Percentiles rank a stretch among this genome's conserved stretches.
These are phyloP conservation scores for Lymantria monacha DNA, from an alignment of 2,888 invertebrate genomes.

Conservation along the genomic window DNA sequence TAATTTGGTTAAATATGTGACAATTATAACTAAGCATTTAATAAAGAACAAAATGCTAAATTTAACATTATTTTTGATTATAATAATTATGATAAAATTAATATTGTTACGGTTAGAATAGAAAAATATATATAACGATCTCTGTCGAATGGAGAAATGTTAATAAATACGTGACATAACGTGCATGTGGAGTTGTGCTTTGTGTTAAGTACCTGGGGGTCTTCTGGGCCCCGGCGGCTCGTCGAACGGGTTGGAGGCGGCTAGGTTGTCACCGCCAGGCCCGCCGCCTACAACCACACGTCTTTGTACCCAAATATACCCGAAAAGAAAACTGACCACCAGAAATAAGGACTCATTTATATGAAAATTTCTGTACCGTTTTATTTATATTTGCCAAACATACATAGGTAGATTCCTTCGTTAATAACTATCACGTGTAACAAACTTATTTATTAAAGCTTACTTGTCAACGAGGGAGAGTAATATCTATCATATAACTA, in stretches of 20 bases:
- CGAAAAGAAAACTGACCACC: slow-evolving; percentile 29
- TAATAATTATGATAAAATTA: neutral
- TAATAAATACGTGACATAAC: slow-evolving; percentile 31
- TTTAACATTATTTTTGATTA: neutral
- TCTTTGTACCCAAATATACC: slow-evolving; percentile 42
- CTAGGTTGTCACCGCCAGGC: slow-evolving; percentile 87
- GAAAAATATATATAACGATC: neutral
- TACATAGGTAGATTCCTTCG: neutral
- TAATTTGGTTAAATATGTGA: no score
- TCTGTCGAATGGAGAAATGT: slow-evolving; percentile 52
- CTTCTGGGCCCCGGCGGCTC: slow-evolving; percentile 84
- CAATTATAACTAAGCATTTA: no score
- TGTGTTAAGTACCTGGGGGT: slow-evolving; percentile 74
- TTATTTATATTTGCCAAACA: neutral
- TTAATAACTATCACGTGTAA: no score
- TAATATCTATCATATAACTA: no score
- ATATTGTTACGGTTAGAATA: neutral
- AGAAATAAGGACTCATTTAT: slow-evolving; percentile 4
- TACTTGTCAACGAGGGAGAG: no score
- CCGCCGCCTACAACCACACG: slow-evolving; percentile 76
- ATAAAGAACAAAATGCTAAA: no score
- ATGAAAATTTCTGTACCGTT: neutral
- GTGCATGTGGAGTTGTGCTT: slow-evolving; percentile 50
- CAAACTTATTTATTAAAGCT: no score
- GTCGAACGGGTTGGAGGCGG: slow-evolving; percentile 93